These are phyloP conservation scores for Charanyca ferruginea DNA, from an alignment of 2,888 invertebrate species.

Conservation along the genomic window DNA sequence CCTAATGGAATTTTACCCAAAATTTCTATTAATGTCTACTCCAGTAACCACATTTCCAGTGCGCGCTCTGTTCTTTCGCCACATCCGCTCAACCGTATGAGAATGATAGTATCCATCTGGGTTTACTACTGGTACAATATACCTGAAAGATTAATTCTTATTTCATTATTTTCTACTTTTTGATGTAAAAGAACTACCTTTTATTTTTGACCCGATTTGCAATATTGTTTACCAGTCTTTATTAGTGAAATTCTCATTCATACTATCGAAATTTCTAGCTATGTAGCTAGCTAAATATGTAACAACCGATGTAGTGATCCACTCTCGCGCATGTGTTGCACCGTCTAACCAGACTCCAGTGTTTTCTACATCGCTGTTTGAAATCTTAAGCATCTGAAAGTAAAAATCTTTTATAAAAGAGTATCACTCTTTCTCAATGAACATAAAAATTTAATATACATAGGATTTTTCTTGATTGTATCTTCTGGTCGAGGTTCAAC, in stretches of 20 bases:
- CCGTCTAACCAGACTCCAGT: conserved; percentile 95
- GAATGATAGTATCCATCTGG: conserved; percentile 97
- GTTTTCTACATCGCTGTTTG: conserved; percentile 93
- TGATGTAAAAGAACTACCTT: background rate
- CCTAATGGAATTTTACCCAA: conserved; percentile 86
- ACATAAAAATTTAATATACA: background rate
- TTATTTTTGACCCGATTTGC: background rate
- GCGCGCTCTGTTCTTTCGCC: conserved; percentile 94
- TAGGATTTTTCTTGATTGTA: background rate
- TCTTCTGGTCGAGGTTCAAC: background rate
- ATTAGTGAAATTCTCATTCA: conserved; percentile 93
- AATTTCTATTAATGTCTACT: conserved; percentile 96
- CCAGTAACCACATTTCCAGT: conserved; percentile 92
- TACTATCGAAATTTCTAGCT: conserved; percentile 92
- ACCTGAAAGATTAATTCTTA: conserved; percentile 79
- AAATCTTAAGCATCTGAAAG: conserved; percentile 91
- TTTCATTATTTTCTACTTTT: background rate
- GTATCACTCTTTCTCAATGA: background rate
- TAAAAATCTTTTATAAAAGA: background rate
- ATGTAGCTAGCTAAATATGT: conserved; percentile 94
- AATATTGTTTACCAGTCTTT: conserved; percentile 93
- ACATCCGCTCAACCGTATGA: conserved; percentile 94
- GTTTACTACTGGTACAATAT: conserved; percentile 94
- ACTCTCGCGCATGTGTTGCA: conserved; percentile 97
- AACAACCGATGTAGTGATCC: conserved; percentile 95